phyloP scores from a whole-genome alignment of 2,113 vertebrate species.

The Phoxinus phoxinus region DNA sequence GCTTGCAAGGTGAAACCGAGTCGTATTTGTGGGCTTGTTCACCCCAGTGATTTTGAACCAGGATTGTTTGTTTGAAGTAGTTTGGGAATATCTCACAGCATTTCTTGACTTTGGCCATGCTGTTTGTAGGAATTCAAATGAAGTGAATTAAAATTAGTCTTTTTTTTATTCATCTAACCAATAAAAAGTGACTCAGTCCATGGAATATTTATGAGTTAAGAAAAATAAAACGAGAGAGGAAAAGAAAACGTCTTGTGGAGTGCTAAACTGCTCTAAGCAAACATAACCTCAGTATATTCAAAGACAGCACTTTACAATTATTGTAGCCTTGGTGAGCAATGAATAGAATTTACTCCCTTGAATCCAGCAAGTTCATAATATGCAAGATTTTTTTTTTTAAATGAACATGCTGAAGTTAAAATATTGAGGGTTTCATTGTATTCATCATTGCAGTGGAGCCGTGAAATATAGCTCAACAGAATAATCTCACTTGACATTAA shows the following conservation, averaged over 20 bases:
- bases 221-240: neutral
- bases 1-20: neutral
- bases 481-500: constrained; percentile 54
- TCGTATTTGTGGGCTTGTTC: constrained; percentile 44
- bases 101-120: neutral
- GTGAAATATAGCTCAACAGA: constrained; percentile 48
- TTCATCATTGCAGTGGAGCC: constrained; percentile 32
- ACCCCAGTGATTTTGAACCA: constrained; percentile 56
- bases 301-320: neutral
- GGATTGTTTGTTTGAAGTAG: constrained; percentile 59
- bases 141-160: no score
- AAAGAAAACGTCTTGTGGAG: neutral
- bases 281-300: neutral
- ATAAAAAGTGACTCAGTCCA: neutral
- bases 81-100: neutral
- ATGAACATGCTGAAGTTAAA: neutral
- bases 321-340: neutral
- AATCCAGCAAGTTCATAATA: neutral
- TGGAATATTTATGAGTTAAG: neutral
- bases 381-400: neutral
- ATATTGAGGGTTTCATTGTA: constrained; percentile 24
- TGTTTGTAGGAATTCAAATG: neutral
- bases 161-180: neutral
- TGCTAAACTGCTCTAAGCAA: neutral
- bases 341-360: neutral